These are phyloP conservation scores for Amblyjoppa proteus DNA, from an alignment of 2,888 invertebrate species.

Conservation along the genomic window DNA sequence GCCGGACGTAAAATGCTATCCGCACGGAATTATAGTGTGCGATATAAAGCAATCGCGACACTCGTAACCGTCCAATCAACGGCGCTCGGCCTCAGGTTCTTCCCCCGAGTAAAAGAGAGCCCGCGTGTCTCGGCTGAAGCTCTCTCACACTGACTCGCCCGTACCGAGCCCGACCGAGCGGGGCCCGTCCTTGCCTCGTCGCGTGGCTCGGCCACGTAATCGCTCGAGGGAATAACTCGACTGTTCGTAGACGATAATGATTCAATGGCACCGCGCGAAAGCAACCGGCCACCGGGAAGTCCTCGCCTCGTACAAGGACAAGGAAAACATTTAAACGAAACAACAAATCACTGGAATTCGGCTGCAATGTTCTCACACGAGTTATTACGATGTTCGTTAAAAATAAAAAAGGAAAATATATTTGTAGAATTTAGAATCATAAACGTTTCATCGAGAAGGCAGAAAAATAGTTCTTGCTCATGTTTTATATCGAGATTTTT, in stretches of 20 bases:
- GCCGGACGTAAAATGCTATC: conserved; percentile 1
- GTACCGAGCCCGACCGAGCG: conserved; percentile 3
- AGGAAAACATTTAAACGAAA: neutral
- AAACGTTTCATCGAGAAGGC: too few species aligned
- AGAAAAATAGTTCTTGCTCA: too few species aligned
- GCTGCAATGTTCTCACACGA: neutral
- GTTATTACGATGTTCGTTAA: neutral
- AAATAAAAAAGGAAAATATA: neutral
- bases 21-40: conserved; percentile 6
- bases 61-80: conserved; percentile 37
- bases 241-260: conserved; percentile 52
- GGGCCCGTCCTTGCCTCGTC: conserved; percentile 29
- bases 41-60: conserved; percentile 44
- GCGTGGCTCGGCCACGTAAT: conserved; percentile 45
- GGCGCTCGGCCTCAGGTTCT: conserved; percentile 38
- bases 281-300: conserved; percentile 46
- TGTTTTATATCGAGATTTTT: too few species aligned
- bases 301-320: conserved; percentile 3
- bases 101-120: conserved; percentile 41
- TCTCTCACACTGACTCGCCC: neutral
- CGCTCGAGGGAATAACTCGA: conserved; percentile 46
- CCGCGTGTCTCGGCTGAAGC: neutral
- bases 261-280: conserved; percentile 43
- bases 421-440: neutral
- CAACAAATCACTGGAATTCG: neutral